Evolutionary conservation across 2,113 vertebrate genomes (phyloP).

Genomic region (Podilymbus podiceps): DNA sequence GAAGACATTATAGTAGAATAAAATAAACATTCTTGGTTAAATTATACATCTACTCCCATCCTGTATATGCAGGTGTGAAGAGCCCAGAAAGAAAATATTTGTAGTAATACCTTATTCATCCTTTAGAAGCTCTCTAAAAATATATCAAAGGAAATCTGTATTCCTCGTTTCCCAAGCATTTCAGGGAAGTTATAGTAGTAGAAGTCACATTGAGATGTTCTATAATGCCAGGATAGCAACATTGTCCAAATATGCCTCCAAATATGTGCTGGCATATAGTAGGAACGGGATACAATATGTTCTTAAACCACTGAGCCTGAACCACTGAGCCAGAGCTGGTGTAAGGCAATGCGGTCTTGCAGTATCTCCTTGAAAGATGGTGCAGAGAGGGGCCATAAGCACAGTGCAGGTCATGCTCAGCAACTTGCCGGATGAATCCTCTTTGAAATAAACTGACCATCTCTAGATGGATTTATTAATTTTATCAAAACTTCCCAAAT

Average conservation of each 20-base stretch:
- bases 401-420: neutral
- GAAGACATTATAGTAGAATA: neutral
- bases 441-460: neutral
- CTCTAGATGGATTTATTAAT: neutral
- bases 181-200: neutral
- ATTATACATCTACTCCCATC: neutral
- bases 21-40: neutral
- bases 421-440: neutral
- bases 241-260: neutral
- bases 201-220: neutral
- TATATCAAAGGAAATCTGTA: neutral
- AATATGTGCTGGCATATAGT: neutral
- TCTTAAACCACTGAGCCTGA: neutral
- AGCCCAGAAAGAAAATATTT: neutral
- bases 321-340: neutral
- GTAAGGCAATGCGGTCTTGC: neutral
- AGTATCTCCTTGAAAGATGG: neutral
- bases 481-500: neutral
- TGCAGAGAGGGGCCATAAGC: rapidly evolving
- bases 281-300: neutral
- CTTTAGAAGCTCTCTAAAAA: neutral
- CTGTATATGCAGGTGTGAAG: neutral
- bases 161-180: neutral
- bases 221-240: neutral
- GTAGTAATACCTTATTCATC: neutral